A percentile compares a stretch with the other conserved stretches of the same genome.
These are phyloP conservation scores for Decapterus maruadsi DNA, from an alignment of 2,797 vertebrate genomes.

Conservation along the genomic window DNA sequence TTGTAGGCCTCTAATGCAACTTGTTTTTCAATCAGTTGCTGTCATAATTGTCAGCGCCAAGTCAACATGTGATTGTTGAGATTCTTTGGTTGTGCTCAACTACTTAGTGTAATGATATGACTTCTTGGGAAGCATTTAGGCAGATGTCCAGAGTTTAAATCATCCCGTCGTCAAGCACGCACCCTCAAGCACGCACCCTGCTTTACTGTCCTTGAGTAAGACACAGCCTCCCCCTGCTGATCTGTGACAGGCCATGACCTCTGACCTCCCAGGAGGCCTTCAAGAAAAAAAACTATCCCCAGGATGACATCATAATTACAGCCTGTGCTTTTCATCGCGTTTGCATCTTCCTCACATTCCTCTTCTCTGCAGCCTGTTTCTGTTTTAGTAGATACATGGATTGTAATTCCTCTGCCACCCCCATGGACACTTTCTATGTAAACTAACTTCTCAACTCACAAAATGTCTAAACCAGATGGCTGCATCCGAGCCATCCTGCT, in stretches of 20 bases:
- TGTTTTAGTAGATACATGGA: constrained; percentile 42
- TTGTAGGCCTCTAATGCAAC: neutral
- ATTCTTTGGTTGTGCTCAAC: constrained; percentile 49
- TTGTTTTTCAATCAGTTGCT: neutral
- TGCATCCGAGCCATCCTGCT: constrained; percentile 55
- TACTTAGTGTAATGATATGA: constrained; percentile 45
- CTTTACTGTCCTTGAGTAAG: constrained; percentile 54
- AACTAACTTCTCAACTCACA: constrained; percentile 63
- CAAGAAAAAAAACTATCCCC: constrained; percentile 4
- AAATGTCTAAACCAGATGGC: constrained; percentile 81
- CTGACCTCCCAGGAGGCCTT: constrained; percentile 13
- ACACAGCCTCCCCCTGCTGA: constrained; percentile 11
- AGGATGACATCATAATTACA: constrained; percentile 15
- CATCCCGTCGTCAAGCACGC: constrained; percentile 44
- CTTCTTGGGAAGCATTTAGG: constrained; percentile 45
- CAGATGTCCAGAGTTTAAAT: constrained; percentile 54
- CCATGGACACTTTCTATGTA: constrained; percentile 59
- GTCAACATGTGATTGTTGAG: constrained; percentile 22
- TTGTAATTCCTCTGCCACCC: constrained; percentile 57
- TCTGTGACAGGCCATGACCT: constrained; percentile 36
- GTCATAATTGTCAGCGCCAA: constrained; percentile 19
- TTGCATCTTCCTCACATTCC: constrained; percentile 15
- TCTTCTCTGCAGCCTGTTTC: constrained; percentile 30
- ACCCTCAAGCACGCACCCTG: neutral
- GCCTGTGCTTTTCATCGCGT: neutral